Evolutionary conservation across 2,888 invertebrate species (phyloP), one percentile per base, ranked within the genome.

Genomic region (Phlogophora meticulosa): DNA sequence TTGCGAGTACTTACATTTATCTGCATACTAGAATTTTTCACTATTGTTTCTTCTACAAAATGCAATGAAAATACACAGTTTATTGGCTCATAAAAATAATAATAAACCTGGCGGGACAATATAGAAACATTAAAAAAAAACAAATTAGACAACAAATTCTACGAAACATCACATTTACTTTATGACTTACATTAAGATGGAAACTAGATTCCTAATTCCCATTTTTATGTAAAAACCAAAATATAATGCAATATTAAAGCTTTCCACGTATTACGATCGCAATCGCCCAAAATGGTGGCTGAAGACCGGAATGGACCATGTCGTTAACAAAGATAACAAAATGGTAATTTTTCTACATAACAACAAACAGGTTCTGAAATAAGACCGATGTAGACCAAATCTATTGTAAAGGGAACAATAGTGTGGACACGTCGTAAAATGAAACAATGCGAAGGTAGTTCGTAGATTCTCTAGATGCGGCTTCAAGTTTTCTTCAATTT

Each of bases 391-490:
- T 84, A 87, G 87, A 88, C 87, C 81, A 89, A 91, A 90, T 88
- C 89, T 90, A 90, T 91, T 88, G 90, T 90, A 85, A 87, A 86
- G 81, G 85, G 85, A 88, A 92, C 92, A 92, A 92, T 92, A 87
- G 90, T 88, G 88, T 88, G 89, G 90, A 91, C 91, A 90, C 85
- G 84, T 91, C 90, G 88, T 91, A 87, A 91, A 90, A 88, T 90
- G 88, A 89, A 91, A 90, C 91, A 91, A 88, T 90, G 87, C 87
- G 78, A 86, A 86, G 91, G 90, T 88, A 88, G 84, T 85, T 82
- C 77, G 58, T 82, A 84, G 72, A 74, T 77, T 71, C 72, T 73
- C 90, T 90, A 72, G 89, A 91, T 84, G 87, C 73, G 88, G 66
- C 84, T 69, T 43, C 5, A 7, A 17, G 9, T 22, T 32, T 32